phyloP scores from a whole-genome alignment of 2,888 invertebrate genomes.

The Andrena praecox region DNA sequence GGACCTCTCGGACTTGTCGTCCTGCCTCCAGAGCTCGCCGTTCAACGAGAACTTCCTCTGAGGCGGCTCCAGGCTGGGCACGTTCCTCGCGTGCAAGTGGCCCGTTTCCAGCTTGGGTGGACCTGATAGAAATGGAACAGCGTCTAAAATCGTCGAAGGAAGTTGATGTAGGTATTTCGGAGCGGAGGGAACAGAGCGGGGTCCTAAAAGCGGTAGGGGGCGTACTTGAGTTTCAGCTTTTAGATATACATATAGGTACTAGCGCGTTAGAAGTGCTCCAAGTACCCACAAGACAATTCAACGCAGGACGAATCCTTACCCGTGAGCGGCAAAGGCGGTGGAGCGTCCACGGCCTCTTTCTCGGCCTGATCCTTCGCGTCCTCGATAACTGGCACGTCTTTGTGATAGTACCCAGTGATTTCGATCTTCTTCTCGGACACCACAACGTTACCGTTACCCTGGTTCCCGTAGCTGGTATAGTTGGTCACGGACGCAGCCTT shows the following conservation, averaged over 20 bases:
- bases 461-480: constrained; percentile 58
- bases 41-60: constrained; percentile 80
- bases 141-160: neutral
- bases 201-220: too few species aligned
- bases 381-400: constrained; percentile 57
- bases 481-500: constrained; percentile 47
- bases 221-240: too few species aligned
- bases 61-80: constrained; percentile 45
- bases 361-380: constrained; percentile 44
- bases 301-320: constrained; percentile 56
- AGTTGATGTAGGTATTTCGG: too few species aligned
- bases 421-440: constrained; percentile 80
- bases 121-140: constrained; percentile 36
- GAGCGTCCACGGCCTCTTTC: constrained; percentile 62
- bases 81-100: constrained; percentile 49
- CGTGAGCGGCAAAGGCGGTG: constrained; percentile 82
- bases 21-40: constrained; percentile 87
- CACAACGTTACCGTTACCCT: constrained; percentile 50
- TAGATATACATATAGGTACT: too few species aligned
- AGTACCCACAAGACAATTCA: too few species aligned
- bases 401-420: constrained; percentile 75
- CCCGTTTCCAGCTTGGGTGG: constrained; percentile 77
- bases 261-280: too few species aligned
- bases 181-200: too few species aligned
- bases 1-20: constrained; percentile 92